Conservation (phyloP, 1,140 invertebrate genomes). For the Theocolax elegans region DNA sequence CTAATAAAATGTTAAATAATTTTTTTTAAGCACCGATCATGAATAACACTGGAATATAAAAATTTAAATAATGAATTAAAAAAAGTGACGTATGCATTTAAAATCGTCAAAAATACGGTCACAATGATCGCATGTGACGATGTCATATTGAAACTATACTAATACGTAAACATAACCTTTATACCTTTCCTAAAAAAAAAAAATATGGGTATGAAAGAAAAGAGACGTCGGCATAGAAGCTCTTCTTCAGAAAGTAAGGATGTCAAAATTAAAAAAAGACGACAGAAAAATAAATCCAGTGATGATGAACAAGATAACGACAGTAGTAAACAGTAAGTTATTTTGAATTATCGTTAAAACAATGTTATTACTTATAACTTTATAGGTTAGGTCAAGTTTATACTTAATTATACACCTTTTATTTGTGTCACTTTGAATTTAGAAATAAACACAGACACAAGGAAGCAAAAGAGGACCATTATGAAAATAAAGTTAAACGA, state of each 20-base stretch:
- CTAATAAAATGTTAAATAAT: too few species aligned
- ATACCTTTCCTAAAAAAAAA: too few species aligned
- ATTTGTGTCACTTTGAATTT: too few species aligned
- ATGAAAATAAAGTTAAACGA: background rate
- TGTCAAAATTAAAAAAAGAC: slow-evolving; percentile 6
- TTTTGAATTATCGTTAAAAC: too few species aligned
- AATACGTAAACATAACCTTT: slow-evolving; percentile 16
- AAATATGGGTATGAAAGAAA: slow-evolving; percentile 12
- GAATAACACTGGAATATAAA: too few species aligned
- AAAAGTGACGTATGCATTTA: too few species aligned
- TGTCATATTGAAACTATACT: too few species aligned
- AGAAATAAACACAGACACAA: background rate
- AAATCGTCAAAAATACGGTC: too few species aligned
- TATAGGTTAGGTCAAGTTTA: background rate
- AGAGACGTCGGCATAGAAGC: slow-evolving; percentile 3
- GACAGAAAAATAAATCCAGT: background rate
- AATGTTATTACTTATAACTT: background rate
- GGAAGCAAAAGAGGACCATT: background rate
- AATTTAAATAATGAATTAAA: too few species aligned
- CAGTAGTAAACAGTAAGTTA: slow-evolving; percentile 1
- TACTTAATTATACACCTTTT: background rate
- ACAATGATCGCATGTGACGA: too few species aligned
- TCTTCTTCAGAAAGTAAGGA: slow-evolving; percentile 2
- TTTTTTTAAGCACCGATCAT: too few species aligned
- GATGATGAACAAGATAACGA: slow-evolving; percentile 7